phyloP scores from a whole-genome alignment of 2,113 vertebrate genomes.

The Pteropus alecto region DNA sequence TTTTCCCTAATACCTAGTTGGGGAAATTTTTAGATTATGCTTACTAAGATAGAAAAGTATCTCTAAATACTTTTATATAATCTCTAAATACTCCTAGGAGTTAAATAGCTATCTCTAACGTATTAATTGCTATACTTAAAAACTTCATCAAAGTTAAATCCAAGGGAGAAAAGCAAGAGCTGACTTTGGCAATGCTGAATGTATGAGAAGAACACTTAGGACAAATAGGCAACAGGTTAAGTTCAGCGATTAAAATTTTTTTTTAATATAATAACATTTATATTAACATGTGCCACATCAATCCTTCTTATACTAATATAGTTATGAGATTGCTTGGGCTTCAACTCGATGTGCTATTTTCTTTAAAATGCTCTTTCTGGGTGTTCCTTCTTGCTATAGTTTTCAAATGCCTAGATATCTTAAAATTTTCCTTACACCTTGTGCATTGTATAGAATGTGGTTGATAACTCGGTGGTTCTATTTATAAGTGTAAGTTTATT shows the following conservation, averaged over 20 bases:
- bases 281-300: background rate
- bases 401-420: background rate
- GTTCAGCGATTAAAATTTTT: background rate
- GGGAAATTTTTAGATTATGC: background rate
- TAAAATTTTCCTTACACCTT: background rate
- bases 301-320: background rate
- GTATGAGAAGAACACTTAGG: background rate
- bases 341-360: background rate
- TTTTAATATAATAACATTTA: background rate
- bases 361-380: background rate
- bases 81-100: background rate
- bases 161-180: background rate
- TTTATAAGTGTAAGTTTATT: background rate
- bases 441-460: background rate
- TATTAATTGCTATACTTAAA: background rate
- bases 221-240: background rate
- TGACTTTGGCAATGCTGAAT: background rate
- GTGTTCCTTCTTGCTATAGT: background rate
- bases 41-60: background rate
- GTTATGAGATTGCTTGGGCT: background rate
- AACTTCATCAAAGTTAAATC: background rate
- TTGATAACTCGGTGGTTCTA: background rate
- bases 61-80: background rate
- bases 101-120: background rate
- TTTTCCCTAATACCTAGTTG: background rate